phyloP scores from a whole-genome alignment of 2,797 vertebrate species.

The Periophthalmus magnuspinnatus region DNA sequence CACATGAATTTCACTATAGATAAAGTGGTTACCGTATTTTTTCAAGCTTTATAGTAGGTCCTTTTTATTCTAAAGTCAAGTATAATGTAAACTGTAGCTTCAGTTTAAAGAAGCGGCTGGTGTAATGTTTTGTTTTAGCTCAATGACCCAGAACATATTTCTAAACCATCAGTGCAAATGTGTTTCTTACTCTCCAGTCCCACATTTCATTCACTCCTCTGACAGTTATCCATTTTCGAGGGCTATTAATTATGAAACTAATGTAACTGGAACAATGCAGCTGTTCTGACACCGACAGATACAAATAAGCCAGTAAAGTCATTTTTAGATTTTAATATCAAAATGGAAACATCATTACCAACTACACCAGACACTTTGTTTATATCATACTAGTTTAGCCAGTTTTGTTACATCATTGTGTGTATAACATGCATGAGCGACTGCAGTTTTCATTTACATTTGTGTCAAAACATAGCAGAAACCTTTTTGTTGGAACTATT shows the following conservation, averaged over 20 bases:
- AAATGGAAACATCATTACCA: not conserved
- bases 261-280: not conserved
- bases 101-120: not conserved
- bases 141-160: no score
- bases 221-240: not conserved
- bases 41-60: not conserved
- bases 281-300: not conserved
- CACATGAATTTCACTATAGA: not conserved
- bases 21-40: not conserved
- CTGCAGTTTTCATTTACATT: not conserved
- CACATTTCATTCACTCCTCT: not conserved
- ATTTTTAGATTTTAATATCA: not conserved
- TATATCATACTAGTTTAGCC: not conserved
- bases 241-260: not conserved
- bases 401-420: not conserved
- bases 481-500: not conserved
- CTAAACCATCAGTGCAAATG: not conserved
- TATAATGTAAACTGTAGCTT: not conserved
- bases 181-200: not conserved
- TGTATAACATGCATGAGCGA: not conserved
- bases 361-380: not conserved
- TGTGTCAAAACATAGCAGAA: not conserved
- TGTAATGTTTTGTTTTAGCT: not conserved
- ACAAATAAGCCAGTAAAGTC: not conserved
- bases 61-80: not conserved